A percentile compares a stretch with the other conserved stretches of the same genome.
Conservation (phyloP, 2,888 invertebrate genomes). For the Mechanitis messenoides region DNA sequence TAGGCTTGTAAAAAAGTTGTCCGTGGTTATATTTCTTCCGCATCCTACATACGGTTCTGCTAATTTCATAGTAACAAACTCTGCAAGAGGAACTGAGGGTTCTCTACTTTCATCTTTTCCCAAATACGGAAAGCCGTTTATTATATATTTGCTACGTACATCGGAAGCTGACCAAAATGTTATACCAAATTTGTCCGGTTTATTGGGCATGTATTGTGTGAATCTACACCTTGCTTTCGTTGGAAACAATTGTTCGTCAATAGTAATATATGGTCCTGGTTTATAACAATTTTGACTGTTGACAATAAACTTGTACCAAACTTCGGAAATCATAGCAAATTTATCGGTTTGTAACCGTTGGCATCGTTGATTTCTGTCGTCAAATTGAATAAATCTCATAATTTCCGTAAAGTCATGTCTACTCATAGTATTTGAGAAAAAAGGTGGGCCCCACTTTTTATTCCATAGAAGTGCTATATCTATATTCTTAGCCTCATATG, state of each 20-base stretch:
- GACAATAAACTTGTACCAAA: constrained; percentile 34
- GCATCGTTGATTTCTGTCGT: constrained; percentile 12
- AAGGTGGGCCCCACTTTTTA: constrained; percentile 32
- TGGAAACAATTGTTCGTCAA: constrained; percentile 20
- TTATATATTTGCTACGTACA: not conserved
- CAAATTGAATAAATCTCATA: constrained; percentile 19
- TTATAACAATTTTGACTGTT: constrained; percentile 17
- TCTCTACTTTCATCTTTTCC: constrained; percentile 11
- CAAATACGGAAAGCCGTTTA: constrained; percentile 10
- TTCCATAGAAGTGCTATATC: constrained; percentile 28
- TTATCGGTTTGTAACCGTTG: constrained; percentile 25
- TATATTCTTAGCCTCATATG: constrained; percentile 31
- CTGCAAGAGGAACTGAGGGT: not conserved
- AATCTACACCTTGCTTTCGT: constrained; percentile 7
- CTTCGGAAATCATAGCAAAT: constrained; percentile 32
- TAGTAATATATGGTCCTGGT: constrained; percentile 19
- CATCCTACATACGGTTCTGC: constrained; percentile 8
- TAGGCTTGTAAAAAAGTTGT: constrained; percentile 11
- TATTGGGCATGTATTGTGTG: not conserved
- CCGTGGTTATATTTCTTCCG: constrained; percentile 11
- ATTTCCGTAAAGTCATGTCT: constrained; percentile 33
- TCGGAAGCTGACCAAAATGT: constrained; percentile 10
- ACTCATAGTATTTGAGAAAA: constrained; percentile 32
- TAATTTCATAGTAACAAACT: constrained; percentile 6
- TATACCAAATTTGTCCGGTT: constrained; percentile 6